Percentiles rank a stretch among this genome's conserved stretches.
Evolutionary conservation across 1,140 invertebrate species (phyloP).

Genomic region (Penaeus vannamei): DNA sequence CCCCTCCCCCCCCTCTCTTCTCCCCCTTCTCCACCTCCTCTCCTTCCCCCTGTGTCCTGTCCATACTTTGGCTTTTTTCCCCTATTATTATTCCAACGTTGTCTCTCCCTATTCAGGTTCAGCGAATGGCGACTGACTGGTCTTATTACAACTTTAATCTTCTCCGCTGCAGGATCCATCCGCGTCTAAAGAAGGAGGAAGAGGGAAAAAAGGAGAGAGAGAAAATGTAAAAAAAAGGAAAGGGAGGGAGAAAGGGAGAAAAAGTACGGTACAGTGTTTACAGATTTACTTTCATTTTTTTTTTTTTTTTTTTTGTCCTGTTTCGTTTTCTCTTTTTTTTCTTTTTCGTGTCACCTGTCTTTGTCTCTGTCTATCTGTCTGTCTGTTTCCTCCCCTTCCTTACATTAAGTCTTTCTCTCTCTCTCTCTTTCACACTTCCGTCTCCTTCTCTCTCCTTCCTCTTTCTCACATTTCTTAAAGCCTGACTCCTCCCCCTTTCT

Average conservation of each 20-base stretch:
- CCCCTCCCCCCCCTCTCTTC: background rate
- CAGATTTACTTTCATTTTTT: too few species aligned
- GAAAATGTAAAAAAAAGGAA: background rate
- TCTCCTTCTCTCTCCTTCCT: too few species aligned
- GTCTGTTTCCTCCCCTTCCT: too few species aligned
- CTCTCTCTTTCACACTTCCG: too few species aligned
- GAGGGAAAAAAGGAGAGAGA: too few species aligned
- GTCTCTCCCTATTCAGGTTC: conserved; percentile 32
- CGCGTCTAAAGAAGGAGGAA: background rate
- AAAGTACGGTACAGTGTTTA: background rate
- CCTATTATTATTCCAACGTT: conserved; percentile 13
- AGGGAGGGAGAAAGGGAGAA: background rate
- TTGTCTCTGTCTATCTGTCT: too few species aligned
- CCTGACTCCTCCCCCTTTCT: too few species aligned
- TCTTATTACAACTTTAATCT: conserved; percentile 53
- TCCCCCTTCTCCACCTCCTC: background rate
- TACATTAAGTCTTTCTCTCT: too few species aligned
- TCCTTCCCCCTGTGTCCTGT: background rate
- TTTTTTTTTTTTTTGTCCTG: too few species aligned
- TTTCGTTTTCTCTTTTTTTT: too few species aligned
- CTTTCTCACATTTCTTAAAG: too few species aligned
- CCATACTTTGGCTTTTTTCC: background rate
- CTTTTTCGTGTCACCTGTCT: too few species aligned
- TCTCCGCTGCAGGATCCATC: conserved; percentile 44
- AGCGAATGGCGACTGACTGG: conserved; percentile 50